Base-by-base conservation (phyloP, 2,888 invertebrate genomes). In the Aleiodes testaceus region DNA sequence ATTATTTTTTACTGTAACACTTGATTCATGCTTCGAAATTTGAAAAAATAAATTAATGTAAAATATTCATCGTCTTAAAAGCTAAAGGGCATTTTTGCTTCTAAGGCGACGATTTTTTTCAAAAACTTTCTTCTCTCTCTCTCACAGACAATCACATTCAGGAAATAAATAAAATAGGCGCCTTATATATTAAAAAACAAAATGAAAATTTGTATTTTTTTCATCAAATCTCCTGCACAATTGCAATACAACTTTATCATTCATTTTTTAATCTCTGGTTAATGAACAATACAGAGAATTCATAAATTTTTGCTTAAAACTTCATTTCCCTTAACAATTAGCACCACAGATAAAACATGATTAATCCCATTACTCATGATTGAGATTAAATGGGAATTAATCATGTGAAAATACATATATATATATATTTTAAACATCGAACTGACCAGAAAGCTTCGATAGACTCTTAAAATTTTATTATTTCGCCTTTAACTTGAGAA, bases 191-290 rank as follows among this genome's bases (percentile, higher is more conserved):
- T 65, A 53, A 63, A 72, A 76, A 77, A 72, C 66, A 75, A 76
- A 79, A 78, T 70, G 74, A 80, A 75, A 70, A 55, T 72, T 65
- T 81, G 69, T 81, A 76, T 83, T 75, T 64, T 70, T 74, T 64
- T 47, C 66, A 78, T 26, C 52, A 45, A 22, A 16, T 70, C 50
- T n/a, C 53, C 63, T 49, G 50, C 42, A 66, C 64, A 68, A 69
- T 69, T 66, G 49, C 44, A 61, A 70, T 75, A 75, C 72, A 77
- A 71, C 70, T 36, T 66, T 64, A 66, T 55, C 14, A 42, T 30
- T 52, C 3, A 11, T 26, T 18, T 73, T 14, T 66, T 42, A 5
- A 26, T 66, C 14, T 26, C 18, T 12, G 9, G 30, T 16, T 36
- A 18, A n/a, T 64, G 16, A 47, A 30, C 12, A 65, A 66, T 52